These are phyloP conservation scores for Sweltsa coloradensis DNA, from an alignment of 1,140 invertebrate species.

Conservation along the genomic window DNA sequence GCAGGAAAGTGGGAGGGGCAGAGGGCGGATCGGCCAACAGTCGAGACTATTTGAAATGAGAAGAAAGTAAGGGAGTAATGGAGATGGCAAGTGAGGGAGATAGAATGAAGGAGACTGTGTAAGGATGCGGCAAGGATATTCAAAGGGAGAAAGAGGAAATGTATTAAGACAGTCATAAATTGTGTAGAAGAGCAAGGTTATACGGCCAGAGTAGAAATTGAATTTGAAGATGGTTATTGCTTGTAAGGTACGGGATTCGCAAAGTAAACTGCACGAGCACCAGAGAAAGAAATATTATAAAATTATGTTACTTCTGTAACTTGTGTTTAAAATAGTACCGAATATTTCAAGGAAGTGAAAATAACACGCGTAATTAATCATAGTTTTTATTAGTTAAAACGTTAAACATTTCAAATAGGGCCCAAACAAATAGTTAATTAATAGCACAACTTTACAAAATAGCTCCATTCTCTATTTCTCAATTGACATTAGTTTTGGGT, in stretches of 20 bases:
- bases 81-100: not conserved
- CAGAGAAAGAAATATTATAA: too few species aligned
- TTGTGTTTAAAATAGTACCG: too few species aligned
- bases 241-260: not conserved
- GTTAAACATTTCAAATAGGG: too few species aligned
- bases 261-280: too few species aligned
- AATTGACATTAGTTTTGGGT: too few species aligned
- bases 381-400: too few species aligned
- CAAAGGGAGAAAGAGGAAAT: not conserved
- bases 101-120: not conserved
- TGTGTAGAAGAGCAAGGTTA: not conserved
- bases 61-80: not conserved
- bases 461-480: too few species aligned
- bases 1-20: not conserved
- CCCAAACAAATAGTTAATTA: too few species aligned
- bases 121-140: not conserved
- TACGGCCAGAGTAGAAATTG: constrained; percentile 1
- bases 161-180: constrained; percentile 6
- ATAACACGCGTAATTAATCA: too few species aligned
- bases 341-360: too few species aligned
- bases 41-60: not conserved
- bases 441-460: too few species aligned
- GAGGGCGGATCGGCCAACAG: not conserved
- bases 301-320: too few species aligned
- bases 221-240: not conserved